Evolutionary conservation across 2,888 invertebrate species (phyloP), one percentile per base, ranked within the genome.

Genomic region (Belgica antarctica): DNA sequence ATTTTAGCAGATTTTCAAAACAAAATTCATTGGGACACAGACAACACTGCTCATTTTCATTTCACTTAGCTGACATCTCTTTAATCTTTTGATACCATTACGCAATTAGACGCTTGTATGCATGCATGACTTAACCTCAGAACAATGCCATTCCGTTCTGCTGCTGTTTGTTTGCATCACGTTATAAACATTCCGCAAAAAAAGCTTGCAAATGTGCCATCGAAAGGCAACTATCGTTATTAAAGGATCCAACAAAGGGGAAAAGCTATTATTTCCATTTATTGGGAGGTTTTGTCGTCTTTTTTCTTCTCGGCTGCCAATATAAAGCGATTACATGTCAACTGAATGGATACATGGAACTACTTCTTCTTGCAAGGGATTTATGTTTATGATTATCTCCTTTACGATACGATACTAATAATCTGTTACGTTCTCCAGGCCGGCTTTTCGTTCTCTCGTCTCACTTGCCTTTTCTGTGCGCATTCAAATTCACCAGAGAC

Each of bases 271-370:
- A n/a, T n/a, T n/a, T n/a, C 52, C n/a, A 7, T 22, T 7, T 3
- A n/a, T 52, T 52, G 52, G 52, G 52, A 52, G n/a, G 15, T 46
- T n/a, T n/a, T n/a, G n/a, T 52, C 19, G 22, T 19, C 2, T n/a
- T 52, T 24, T 52, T 52, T 59, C 57, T 57, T 5, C 57, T 57
- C 22, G 25, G 10, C 22, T 15, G 22, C 27, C 68, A 68, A 68
- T 68, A 68, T 47, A 57, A 68, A 47, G 68, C 52, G 68, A 68
- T 68, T 57, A 68, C 68, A 68, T 34, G 17, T 57, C 22, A 19
- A 47, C 25, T 47, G 28, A 65, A 65, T 63, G 34, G 63, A 46
- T 19, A 31, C 36, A 66, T 47, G 65, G 47, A 66, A 66, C 65
- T 36, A 41, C 65, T 66, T 31, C 4, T n/a, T n/a, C n/a, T n/a